phyloP scores from a whole-genome alignment of 2,888 invertebrate genomes.

The Eudasyphora cyanicolor region DNA sequence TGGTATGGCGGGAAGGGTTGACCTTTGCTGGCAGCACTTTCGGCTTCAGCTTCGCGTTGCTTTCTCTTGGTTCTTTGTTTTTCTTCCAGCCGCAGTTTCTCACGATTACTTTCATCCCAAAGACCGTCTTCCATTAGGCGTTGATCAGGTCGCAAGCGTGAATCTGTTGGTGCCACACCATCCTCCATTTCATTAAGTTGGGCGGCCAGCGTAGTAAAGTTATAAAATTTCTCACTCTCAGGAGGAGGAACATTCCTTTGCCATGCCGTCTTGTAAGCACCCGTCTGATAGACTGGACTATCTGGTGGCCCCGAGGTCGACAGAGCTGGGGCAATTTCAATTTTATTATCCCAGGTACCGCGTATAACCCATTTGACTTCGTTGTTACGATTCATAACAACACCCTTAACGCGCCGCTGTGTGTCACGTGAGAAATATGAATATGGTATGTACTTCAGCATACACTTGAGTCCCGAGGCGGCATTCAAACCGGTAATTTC shows the following conservation, averaged over 20 bases:
- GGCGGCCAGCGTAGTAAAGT: conserved; percentile 96
- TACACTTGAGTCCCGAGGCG: conserved; percentile 94
- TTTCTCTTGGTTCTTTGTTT: conserved; percentile 93
- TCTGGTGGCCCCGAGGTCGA: conserved; percentile 84
- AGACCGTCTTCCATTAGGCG: conserved; percentile 96
- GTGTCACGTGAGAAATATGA: conserved; percentile 98
- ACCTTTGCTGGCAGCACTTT: conserved; percentile 84
- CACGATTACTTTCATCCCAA: conserved; percentile 94
- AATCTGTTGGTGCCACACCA: conserved; percentile 96
- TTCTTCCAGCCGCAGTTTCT: conserved; percentile 94
- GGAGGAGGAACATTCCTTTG: conserved; percentile 87
- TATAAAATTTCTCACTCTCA: conserved; percentile 90
- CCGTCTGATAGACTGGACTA: conserved; percentile 96
- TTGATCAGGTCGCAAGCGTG: conserved; percentile 96
- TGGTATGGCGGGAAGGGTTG: conserved; percentile 87
- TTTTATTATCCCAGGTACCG: conserved; percentile 97
- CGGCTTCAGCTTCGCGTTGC: conserved; percentile 89
- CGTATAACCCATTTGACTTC: conserved; percentile 89
- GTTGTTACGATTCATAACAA: conserved; percentile 86
- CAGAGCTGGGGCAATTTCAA: conserved; percentile 95
- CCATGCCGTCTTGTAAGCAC: conserved; percentile 93
- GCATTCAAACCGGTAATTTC: conserved; percentile 94
- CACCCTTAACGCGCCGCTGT: conserved; percentile 93
- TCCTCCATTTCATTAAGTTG: conserved; percentile 97
- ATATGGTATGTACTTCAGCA: conserved; percentile 98